These are phyloP conservation scores for Ciconia stormi DNA, from an alignment of 2,113 vertebrate species.

Conservation along the genomic window DNA sequence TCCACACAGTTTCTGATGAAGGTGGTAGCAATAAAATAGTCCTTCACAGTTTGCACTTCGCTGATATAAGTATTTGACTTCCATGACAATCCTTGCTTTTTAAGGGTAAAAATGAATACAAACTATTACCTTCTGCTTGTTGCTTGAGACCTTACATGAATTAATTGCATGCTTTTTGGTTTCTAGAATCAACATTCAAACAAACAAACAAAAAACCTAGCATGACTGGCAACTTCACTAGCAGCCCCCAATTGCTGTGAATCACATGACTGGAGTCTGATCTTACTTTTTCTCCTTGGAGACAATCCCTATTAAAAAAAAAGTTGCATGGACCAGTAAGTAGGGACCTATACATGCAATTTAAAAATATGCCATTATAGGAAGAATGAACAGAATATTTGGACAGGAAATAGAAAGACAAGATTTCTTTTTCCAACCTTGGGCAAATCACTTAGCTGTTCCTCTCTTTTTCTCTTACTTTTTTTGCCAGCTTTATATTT, in stretches of 20 bases:
- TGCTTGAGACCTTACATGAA: background rate
- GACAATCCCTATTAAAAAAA: background rate
- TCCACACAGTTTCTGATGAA: background rate
- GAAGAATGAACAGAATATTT: background rate
- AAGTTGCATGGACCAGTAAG: background rate
- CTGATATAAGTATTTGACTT: background rate
- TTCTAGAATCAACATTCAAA: background rate
- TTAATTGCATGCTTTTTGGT: background rate
- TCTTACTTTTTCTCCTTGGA: background rate
- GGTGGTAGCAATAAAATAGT: background rate
- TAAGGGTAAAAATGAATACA: background rate
- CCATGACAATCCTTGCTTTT: background rate
- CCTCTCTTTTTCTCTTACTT: background rate
- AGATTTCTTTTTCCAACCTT: background rate
- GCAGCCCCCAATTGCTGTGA: background rate
- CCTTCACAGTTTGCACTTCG: background rate
- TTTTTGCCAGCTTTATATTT: background rate
- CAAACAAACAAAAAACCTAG: background rate
- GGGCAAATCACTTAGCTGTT: background rate
- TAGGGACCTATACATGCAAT: background rate
- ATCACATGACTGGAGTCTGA: background rate
- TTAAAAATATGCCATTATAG: background rate
- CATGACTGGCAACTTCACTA: background rate
- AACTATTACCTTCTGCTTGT: background rate
- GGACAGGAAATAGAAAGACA: background rate